Conservation (phyloP, 2,797 vertebrate species). For the Salmo trutta region DNA sequence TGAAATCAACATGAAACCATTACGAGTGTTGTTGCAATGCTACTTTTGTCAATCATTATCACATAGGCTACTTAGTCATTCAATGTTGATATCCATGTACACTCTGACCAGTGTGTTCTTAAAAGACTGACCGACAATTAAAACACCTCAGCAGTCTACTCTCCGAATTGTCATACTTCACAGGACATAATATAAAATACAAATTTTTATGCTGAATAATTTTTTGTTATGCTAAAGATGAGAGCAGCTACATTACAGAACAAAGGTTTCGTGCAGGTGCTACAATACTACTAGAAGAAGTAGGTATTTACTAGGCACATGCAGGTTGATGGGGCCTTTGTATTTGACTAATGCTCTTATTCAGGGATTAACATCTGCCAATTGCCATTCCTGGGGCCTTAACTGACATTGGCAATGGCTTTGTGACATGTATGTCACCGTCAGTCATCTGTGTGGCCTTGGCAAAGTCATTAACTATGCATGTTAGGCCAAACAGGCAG, state of each 20-base stretch:
- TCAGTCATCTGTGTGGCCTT: slow-evolving; percentile 21
- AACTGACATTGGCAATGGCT: slow-evolving; percentile 57
- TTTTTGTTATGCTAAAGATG: neutral
- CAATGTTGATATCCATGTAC: neutral
- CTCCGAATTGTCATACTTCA: neutral
- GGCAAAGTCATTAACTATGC: neutral
- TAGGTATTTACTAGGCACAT: slow-evolving; percentile 3
- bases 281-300: slow-evolving; percentile 2
- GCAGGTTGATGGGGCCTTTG: slow-evolving; percentile 26
- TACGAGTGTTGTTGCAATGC: neutral
- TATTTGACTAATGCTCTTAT: slow-evolving; percentile 52
- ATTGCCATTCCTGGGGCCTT: slow-evolving; percentile 53
- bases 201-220: neutral
- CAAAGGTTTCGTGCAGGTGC: slow-evolving; percentile 6
- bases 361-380: slow-evolving; percentile 54
- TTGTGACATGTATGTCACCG: slow-evolving; percentile 37
- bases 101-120: neutral
- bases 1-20: neutral
- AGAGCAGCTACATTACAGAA: neutral
- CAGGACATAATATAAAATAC: neutral
- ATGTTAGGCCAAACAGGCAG: neutral
- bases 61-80: neutral
- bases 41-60: neutral
- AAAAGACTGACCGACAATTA: too few relatives aligned
- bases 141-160: too few relatives aligned